Percentiles rank a stretch among this genome's conserved stretches.
Evolutionary conservation across 2,888 invertebrate genomes (phyloP).

Genomic region (Ypsolopha sequella): DNA sequence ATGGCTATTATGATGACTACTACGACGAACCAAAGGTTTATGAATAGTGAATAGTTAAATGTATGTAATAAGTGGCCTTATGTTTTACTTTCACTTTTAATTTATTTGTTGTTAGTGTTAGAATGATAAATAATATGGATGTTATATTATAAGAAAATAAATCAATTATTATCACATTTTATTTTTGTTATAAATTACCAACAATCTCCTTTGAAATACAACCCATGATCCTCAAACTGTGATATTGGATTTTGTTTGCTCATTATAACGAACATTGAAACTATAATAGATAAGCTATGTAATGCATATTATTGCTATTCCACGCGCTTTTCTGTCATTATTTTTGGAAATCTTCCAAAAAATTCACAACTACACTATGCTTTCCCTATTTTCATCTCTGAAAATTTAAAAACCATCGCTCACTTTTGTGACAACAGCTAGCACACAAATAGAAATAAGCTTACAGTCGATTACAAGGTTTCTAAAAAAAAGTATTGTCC

Average conservation of each 20-base stretch:
- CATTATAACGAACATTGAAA: background rate
- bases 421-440: conserved; percentile 64
- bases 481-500: conserved; percentile 12
- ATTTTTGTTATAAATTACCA: no score
- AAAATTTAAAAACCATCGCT: conserved; percentile 70
- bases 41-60: conserved; percentile 13
- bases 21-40: conserved; percentile 17
- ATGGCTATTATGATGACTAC: conserved; percentile 12
- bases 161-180: background rate
- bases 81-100: background rate
- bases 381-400: conserved; percentile 68
- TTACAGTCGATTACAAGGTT: conserved; percentile 64
- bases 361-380: conserved; percentile 57
- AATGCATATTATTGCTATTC: conserved; percentile 45
- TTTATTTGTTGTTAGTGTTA: background rate
- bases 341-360: conserved; percentile 56
- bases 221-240: background rate
- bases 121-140: background rate
- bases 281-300: conserved; percentile 6
- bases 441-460: conserved; percentile 61
- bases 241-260: background rate
- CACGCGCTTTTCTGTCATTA: conserved; percentile 55
- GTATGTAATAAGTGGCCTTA: background rate
- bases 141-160: background rate
- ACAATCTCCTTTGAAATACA: no score